Percentiles rank a stretch among this genome's conserved stretches.
Evolutionary conservation across 2,113 vertebrate genomes (phyloP).

Genomic region (Cacatua alba): DNA sequence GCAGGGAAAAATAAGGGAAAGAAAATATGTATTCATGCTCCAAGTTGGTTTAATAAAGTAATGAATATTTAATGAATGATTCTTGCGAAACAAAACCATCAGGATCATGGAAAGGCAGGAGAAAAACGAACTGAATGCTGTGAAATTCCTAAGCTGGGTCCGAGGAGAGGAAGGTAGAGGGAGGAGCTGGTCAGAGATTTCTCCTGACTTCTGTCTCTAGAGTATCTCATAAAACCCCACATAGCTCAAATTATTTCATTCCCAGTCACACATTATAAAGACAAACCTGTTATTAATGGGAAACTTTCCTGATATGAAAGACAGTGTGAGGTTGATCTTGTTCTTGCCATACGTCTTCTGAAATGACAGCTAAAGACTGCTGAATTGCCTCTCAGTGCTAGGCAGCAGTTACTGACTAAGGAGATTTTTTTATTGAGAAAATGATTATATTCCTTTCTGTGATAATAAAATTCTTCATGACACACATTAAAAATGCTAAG

Average conservation of each 20-base stretch:
- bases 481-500: conserved; percentile 34
- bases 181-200: neutral
- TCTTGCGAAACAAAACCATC: neutral
- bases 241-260: conserved; percentile 8
- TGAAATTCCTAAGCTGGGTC: neutral
- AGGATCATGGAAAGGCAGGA: neutral
- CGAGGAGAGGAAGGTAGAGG: neutral
- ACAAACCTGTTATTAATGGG: conserved; percentile 31
- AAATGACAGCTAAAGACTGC: neutral
- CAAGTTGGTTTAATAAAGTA: neutral
- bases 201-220: neutral
- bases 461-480: conserved; percentile 15
- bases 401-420: conserved; percentile 3
- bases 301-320: conserved; percentile 23
- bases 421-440: conserved; percentile 4
- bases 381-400: neutral
- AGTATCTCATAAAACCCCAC: neutral
- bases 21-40: neutral
- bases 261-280: neutral
- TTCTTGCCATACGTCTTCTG: conserved; percentile 5
- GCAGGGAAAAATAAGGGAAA: neutral
- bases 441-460: neutral
- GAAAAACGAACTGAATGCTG: neutral
- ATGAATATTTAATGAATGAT: neutral
- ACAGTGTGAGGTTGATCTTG: neutral